phyloP scores from a whole-genome alignment of 2,888 invertebrate species.

The Lasioglossum marginatum region DNA sequence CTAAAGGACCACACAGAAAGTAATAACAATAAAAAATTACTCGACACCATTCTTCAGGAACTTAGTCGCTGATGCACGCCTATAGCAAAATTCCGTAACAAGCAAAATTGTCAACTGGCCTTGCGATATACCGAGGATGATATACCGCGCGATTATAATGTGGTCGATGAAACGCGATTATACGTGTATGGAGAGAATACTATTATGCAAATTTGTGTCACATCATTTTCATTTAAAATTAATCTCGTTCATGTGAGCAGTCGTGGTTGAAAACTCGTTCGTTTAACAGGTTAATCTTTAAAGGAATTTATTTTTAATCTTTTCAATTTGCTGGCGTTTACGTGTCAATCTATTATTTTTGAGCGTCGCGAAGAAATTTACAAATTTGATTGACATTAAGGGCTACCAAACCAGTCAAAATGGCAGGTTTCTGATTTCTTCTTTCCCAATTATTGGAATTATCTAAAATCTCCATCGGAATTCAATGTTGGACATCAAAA shows the following conservation, averaged over 20 bases:
- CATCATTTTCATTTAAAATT: background rate
- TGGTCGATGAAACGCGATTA: background rate
- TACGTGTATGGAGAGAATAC: background rate
- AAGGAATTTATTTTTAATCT: background rate
- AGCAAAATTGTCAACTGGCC: background rate
- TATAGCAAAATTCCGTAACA: background rate
- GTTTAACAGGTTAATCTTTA: background rate
- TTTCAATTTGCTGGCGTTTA: background rate
- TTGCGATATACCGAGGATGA: background rate
- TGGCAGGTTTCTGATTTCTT: background rate
- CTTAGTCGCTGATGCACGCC: background rate
- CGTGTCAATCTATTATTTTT: background rate
- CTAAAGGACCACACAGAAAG: background rate
- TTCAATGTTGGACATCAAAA: too few relatives aligned
- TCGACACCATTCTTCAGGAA: background rate
- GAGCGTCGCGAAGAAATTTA: too few relatives aligned
- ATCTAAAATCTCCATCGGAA: background rate
- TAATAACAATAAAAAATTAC: background rate
- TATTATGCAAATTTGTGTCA: background rate
- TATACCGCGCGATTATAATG: background rate
- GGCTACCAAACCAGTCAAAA: background rate
- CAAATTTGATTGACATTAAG: background rate
- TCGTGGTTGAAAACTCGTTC: background rate
- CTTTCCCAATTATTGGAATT: background rate
- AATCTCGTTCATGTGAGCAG: background rate